These are phyloP conservation scores for Percopsis omiscomaycus DNA, from an alignment of 2,797 vertebrate species.

Conservation along the genomic window DNA sequence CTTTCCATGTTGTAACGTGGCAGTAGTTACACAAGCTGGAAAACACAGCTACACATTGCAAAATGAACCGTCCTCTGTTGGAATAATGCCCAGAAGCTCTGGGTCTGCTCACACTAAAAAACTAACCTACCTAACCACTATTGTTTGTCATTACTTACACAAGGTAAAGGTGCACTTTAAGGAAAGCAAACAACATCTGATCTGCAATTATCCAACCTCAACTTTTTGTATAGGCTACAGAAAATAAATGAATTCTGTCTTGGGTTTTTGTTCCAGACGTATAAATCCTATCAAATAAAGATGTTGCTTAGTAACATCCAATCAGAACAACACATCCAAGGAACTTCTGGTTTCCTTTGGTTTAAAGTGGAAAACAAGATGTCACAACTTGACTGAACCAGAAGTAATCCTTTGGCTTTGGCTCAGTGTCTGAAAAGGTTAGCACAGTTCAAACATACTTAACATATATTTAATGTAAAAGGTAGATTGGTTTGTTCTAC, in stretches of 20 bases:
- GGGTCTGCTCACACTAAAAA: conserved; percentile 21
- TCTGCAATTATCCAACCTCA: background rate
- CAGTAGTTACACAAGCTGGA: conserved; percentile 65
- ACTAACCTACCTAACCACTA: background rate
- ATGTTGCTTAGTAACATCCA: conserved; percentile 7
- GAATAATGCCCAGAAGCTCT: conserved; percentile 35
- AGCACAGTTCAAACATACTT: conserved; percentile 2
- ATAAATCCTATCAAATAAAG: background rate
- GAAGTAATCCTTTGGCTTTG: conserved; percentile 21
- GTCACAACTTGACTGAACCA: conserved; percentile 17
- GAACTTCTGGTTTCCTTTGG: conserved; percentile 6
- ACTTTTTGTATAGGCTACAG: background rate
- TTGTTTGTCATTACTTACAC: conserved; percentile 22
- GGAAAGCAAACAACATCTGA: background rate
- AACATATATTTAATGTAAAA: background rate
- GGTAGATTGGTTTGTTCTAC: background rate
- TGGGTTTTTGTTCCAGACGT: background rate
- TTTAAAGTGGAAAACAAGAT: conserved; percentile 4
- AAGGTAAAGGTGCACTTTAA: background rate
- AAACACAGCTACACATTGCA: conserved; percentile 41
- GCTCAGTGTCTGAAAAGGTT: background rate
- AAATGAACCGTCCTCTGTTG: conserved; percentile 35
- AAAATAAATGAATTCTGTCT: background rate
- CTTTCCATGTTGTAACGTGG: conserved; percentile 62
- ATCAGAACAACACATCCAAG: conserved; percentile 15